phyloP scores from a whole-genome alignment of 37 sponge, comb jelly and placozoan species.

The Oscarella lobularis region DNA sequence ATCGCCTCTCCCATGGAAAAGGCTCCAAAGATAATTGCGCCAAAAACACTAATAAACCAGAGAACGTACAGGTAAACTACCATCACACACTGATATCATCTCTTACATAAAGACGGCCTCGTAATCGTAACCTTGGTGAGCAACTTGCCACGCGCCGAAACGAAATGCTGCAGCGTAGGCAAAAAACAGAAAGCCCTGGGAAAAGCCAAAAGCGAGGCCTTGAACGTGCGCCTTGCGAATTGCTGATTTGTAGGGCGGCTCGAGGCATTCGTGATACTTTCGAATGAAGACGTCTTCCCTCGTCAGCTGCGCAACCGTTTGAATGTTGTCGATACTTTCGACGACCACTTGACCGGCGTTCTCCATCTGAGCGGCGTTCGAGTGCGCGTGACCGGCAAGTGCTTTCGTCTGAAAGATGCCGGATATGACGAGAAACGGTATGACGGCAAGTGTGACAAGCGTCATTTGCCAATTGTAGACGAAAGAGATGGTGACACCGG shows the following conservation, averaged over 20 bases:
- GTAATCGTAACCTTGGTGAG: too few relatives aligned
- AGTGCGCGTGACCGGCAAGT: not conserved
- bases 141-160: not conserved
- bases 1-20: too few relatives aligned
- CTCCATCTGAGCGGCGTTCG: not conserved
- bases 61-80: too few relatives aligned
- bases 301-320: not conserved
- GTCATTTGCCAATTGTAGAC: not conserved
- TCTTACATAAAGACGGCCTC: too few relatives aligned
- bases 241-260: not conserved
- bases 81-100: too few relatives aligned
- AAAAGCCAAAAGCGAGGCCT: not conserved
- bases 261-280: not conserved
- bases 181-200: not conserved
- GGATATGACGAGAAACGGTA: not conserved
- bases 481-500: not conserved
- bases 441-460: not conserved
- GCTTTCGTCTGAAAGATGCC: not conserved
- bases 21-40: too few relatives aligned
- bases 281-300: not conserved
- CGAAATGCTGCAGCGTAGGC: not conserved
- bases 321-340: not conserved
- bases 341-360: not conserved
- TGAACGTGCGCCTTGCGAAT: not conserved
- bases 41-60: too few relatives aligned